Percentiles rank a stretch among this genome's conserved stretches.
phyloP scores from a whole-genome alignment of 1,140 invertebrate genomes.

The Amyelois transitella region DNA sequence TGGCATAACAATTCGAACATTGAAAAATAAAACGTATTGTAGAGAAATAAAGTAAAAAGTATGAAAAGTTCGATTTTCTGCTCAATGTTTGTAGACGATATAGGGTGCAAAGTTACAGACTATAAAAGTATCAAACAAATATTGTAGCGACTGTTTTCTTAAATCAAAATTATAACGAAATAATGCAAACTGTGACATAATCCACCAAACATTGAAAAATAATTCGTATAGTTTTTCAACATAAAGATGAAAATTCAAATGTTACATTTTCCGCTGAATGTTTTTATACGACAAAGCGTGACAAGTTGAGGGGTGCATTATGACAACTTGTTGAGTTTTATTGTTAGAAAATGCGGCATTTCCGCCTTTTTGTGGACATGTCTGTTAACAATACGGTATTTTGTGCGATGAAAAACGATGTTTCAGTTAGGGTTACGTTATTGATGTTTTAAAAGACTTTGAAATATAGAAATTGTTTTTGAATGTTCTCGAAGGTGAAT shows the following conservation, averaged over 20 bases:
- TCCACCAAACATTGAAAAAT: neutral
- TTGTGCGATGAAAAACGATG: constrained; percentile 27
- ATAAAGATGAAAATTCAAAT: neutral
- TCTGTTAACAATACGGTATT: constrained; percentile 32
- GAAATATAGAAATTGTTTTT: too few species aligned
- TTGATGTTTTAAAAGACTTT: constrained; percentile 23
- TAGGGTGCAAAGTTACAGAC: neutral
- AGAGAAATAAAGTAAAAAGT: too few species aligned
- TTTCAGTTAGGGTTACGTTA: constrained; percentile 23
- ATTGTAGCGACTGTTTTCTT: neutral
- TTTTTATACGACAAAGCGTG: constrained; percentile 20
- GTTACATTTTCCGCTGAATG: constrained; percentile 12
- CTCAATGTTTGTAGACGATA: too few species aligned
- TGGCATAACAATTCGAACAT: too few species aligned
- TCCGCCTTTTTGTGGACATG: constrained; percentile 42
- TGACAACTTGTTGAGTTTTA: constrained; percentile 55
- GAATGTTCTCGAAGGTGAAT: too few species aligned
- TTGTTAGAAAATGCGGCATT: constrained; percentile 41
- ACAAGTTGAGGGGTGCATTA: constrained; percentile 35
- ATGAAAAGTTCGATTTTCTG: too few species aligned
- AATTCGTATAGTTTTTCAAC: neutral
- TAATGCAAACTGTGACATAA: neutral
- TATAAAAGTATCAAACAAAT: neutral
- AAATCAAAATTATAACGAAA: neutral
- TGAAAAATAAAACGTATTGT: too few species aligned